Conservation (phyloP, 2,113 vertebrate genomes). For the Pteruthius melanotis region DNA sequence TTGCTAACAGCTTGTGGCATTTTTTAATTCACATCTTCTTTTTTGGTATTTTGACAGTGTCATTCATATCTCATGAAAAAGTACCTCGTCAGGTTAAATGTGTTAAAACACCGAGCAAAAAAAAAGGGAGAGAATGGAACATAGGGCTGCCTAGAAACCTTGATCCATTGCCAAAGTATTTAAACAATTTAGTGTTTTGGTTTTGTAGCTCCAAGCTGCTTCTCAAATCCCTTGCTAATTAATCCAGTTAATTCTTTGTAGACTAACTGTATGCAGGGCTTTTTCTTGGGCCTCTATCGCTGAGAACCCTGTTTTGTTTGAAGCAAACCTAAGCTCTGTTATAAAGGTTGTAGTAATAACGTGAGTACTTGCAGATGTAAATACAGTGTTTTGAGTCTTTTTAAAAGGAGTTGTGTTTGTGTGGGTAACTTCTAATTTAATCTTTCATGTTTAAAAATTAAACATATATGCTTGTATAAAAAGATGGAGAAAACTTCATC, state of each 20-base stretch:
- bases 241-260: constrained; percentile 87
- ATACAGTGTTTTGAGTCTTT: constrained; percentile 47
- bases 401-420: constrained; percentile 19
- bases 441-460: constrained; percentile 43
- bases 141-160: constrained; percentile 81
- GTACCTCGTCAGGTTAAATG: constrained; percentile 83
- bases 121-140: constrained; percentile 71
- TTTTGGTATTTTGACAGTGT: constrained; percentile 81
- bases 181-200: constrained; percentile 87
- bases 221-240: constrained; percentile 85
- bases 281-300: constrained; percentile 68
- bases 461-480: background rate
- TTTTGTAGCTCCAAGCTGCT: constrained; percentile 83
- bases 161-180: constrained; percentile 87
- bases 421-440: constrained; percentile 41
- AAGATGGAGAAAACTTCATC: background rate
- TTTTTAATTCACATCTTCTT: constrained; percentile 77
- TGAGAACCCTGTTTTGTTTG: constrained; percentile 72
- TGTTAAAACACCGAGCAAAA: constrained; percentile 73
- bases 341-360: constrained; percentile 65
- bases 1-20: constrained; percentile 83
- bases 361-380: constrained; percentile 74
- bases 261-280: constrained; percentile 78
- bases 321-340: constrained; percentile 69
- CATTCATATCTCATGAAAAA: constrained; percentile 80